Conservation (phyloP, 2,113 vertebrate species). For the Equus quagga region DNA sequence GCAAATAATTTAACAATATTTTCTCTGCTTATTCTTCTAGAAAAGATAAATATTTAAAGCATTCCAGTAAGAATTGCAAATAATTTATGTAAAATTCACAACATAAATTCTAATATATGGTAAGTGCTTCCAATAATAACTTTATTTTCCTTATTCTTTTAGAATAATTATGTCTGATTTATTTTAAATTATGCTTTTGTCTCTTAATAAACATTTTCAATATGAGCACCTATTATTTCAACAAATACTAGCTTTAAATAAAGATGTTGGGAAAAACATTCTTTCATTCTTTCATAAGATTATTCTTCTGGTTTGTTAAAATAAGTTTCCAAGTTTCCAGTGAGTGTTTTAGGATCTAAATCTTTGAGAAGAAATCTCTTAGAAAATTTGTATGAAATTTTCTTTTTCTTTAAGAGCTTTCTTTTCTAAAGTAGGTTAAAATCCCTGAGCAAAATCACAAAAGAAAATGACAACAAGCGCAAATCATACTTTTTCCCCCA, state of each 20-base stretch:
- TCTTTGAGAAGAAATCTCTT: neutral
- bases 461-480: no score
- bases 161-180: neutral
- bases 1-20: neutral
- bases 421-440: neutral
- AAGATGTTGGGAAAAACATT: neutral
- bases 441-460: neutral
- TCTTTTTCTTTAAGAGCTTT: neutral
- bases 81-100: neutral
- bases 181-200: neutral
- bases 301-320: neutral
- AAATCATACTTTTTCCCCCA: neutral
- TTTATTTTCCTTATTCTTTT: neutral
- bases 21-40: neutral
- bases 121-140: neutral
- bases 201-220: neutral
- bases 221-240: neutral
- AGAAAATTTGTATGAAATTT: neutral
- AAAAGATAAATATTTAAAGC: neutral
- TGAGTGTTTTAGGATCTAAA: neutral
- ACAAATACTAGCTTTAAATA: neutral
- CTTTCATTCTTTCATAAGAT: neutral
- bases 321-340: neutral
- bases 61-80: neutral
- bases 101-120: neutral